These are phyloP conservation scores for Thamnophis elegans DNA, from an alignment of 2,797 vertebrate species.

Conservation along the genomic window DNA sequence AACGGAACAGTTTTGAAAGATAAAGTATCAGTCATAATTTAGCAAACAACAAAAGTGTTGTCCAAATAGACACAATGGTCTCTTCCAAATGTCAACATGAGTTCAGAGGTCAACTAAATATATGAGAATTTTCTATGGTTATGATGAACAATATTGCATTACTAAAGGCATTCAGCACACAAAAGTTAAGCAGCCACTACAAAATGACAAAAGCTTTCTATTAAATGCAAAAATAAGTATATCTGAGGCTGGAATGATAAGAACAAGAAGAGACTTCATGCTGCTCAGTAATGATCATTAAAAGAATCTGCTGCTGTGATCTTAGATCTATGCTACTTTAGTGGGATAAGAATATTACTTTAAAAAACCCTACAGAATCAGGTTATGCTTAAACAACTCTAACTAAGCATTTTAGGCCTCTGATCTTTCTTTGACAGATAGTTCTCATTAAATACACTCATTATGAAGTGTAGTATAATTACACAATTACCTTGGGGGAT, in stretches of 20 bases:
- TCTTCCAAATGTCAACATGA: conserved; percentile 23
- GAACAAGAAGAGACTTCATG: conserved; percentile 22
- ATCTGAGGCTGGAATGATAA: conserved; percentile 37
- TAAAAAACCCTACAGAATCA: conserved; percentile 16
- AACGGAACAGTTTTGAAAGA: conserved; percentile 22
- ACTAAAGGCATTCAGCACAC: conserved; percentile 10
- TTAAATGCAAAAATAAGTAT: conserved; percentile 45
- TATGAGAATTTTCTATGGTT: conserved; percentile 17
- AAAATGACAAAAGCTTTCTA: conserved; percentile 49
- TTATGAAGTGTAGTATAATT: conserved; percentile 17
- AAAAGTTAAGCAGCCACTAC: conserved; percentile 35
- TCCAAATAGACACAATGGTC: background rate
- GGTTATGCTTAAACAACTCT: background rate
- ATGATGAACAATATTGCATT: background rate
- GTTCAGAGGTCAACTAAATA: background rate
- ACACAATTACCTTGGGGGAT: conserved; percentile 38
- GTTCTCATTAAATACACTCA: conserved; percentile 9
- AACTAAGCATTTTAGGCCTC: conserved; percentile 39
- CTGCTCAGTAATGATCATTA: conserved; percentile 48
- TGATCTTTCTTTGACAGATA: conserved; percentile 31
- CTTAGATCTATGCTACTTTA: conserved; percentile 18
- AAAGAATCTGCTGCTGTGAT: conserved; percentile 24
- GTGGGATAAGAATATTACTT: conserved; percentile 7
- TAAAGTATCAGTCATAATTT: conserved; percentile 1
- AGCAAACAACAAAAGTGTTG: background rate